Evolutionary conservation across 2,888 invertebrate species (phyloP), one percentile per base, ranked within the genome.

Genomic region (Dolichomitus sp.): DNA sequence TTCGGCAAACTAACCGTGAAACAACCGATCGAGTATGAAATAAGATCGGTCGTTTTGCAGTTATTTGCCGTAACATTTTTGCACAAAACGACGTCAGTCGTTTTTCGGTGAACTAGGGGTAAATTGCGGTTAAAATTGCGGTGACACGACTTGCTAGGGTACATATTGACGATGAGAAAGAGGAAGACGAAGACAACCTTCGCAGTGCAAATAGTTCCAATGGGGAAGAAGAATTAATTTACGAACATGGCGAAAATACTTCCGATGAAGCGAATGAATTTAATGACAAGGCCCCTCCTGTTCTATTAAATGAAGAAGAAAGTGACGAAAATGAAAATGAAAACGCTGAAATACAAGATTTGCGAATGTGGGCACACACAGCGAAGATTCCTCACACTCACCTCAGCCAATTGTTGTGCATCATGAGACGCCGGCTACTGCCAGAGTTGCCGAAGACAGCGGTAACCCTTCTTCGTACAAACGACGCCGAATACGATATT

Each of bases 351-450:
- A 9, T 52, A n/a, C n/a, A n/a, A 40, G 63, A 42, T 4, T 27
- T 68, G 23, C 61, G 68, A 7, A n/a, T 50, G 17, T 77, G 68
- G 68, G 69, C 68, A 7, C 50, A 42, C 37, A 40, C 37, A 27
- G n/a, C 61, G 12, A 37, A 48, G 6, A 57, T 72, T 19, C 45
- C 33, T 30, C 59, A 45, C 12, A n/a, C 30, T 1, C 59, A 59
- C n/a, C 72, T 72, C 5, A 30, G 59, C 45, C 9, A 30, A 30
- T 27, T 72, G 30, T 12, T 72, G 12, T 1, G 1, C 9, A 72
- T 72, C 11, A 23, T 73, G 4, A 48, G 61, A 33, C 17, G 42
- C 3, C 45, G 45, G 4, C 30, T 59, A 30, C 30, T 72, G 5
- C 50, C 74, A 27, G 9, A 19, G 17, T 27, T 74, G 23, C 74